Evolutionary conservation across 2,797 vertebrate genomes (phyloP).

Genomic region (Parotocinclus haroldoi): DNA sequence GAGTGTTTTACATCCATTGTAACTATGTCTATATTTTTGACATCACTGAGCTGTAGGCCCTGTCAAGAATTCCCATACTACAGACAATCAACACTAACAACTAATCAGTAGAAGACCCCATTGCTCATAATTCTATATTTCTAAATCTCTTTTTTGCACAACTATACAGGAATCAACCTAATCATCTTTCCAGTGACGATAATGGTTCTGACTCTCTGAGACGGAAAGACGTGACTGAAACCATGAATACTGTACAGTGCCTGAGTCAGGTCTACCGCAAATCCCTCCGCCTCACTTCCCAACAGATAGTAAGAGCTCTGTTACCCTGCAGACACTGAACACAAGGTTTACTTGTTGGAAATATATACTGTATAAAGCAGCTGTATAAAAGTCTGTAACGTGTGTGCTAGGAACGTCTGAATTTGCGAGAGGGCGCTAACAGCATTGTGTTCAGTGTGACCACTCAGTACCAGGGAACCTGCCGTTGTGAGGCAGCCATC

Average conservation of each 20-base stretch:
- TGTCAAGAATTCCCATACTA: too few relatives aligned
- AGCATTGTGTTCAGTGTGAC: constrained; percentile 91
- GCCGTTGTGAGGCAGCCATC: constrained; percentile 89
- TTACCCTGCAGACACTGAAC: background rate
- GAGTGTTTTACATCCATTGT: too few relatives aligned
- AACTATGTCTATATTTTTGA: too few relatives aligned
- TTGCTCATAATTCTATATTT: background rate
- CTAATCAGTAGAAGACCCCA: background rate
- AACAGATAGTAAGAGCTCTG: constrained; percentile 79
- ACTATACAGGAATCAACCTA: constrained; percentile 36
- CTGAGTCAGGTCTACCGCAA: constrained; percentile 80
- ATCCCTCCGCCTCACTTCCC: constrained; percentile 82
- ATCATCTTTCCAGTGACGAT: constrained; percentile 67
- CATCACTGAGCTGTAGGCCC: too few relatives aligned
- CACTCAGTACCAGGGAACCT: constrained; percentile 94
- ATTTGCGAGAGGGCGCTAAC: constrained; percentile 87
- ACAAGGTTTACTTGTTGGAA: background rate
- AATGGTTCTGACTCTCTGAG: constrained; percentile 41
- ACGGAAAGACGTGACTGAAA: constrained; percentile 47
- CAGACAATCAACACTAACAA: too few relatives aligned
- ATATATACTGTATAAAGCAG: background rate
- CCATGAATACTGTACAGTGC: constrained; percentile 56
- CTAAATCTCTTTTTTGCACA: background rate
- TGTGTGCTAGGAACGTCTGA: constrained; percentile 73
- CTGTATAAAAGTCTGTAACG: background rate